Conservation (phyloP, 2,888 invertebrate genomes). For the Saturnia japonica region DNA sequence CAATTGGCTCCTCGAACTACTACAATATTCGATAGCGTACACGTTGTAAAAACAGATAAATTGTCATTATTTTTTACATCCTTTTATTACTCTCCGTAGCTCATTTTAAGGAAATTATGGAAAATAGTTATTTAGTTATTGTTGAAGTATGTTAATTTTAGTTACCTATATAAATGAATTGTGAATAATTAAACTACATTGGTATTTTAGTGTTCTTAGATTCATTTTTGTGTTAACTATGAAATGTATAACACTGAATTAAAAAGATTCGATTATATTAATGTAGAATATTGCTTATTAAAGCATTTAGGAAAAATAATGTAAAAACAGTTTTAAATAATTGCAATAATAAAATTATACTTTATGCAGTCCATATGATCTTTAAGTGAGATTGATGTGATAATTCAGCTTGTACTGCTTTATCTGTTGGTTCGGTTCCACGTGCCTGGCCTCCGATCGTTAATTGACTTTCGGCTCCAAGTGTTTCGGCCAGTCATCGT, state of each 20-base stretch:
- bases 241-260: neutral
- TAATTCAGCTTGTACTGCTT: slow-evolving; percentile 40
- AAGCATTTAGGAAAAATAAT: neutral
- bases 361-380: neutral
- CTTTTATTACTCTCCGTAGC: neutral
- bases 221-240: no score
- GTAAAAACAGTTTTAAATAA: neutral
- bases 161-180: no score
- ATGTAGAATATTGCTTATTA: neutral
- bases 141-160: no score
- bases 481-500: slow-evolving; percentile 77
- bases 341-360: neutral
- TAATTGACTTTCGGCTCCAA: slow-evolving; percentile 77
- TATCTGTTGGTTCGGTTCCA: slow-evolving; percentile 58
- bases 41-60: slow-evolving; percentile 32
- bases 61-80: slow-evolving; percentile 5
- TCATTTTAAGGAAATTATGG: neutral
- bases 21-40: slow-evolving; percentile 49
- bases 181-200: neutral
- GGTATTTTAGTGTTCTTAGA: neutral
- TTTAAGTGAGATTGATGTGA: slow-evolving; percentile 30
- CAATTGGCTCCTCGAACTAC: slow-evolving; percentile 47
- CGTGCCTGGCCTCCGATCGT: slow-evolving; percentile 61
- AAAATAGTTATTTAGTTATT: no score
- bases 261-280: neutral